Evolutionary conservation across 2,888 invertebrate genomes (phyloP).

Genomic region (Spilosoma lubricipeda): DNA sequence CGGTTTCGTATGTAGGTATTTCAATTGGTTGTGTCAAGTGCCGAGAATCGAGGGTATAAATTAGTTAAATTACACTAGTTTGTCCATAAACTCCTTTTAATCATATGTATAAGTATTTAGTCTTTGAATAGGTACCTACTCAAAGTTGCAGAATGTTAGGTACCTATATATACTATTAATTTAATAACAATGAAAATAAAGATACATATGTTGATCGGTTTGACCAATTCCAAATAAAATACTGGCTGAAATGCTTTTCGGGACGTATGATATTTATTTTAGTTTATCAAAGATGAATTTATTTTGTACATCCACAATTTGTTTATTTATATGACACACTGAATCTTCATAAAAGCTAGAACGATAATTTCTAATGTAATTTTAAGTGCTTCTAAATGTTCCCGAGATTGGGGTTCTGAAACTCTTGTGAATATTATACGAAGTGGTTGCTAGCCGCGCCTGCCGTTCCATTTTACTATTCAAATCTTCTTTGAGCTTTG

Average conservation of each 20-base stretch:
- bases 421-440: slow-evolving; percentile 61
- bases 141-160: no score
- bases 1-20: no score
- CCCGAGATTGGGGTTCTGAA: slow-evolving; percentile 60
- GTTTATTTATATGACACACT: slow-evolving; percentile 36
- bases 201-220: no score
- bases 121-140: no score
- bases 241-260: no score
- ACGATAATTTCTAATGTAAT: slow-evolving; percentile 57
- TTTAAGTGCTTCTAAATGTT: slow-evolving; percentile 60
- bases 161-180: no score
- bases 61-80: no score
- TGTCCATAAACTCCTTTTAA: neutral
- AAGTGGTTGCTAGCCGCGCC: slow-evolving; percentile 47
- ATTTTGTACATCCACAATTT: neutral
- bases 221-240: no score
- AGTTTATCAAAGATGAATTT: no score
- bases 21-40: no score
- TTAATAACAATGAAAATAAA: no score
- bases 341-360: slow-evolving; percentile 42
- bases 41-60: no score
- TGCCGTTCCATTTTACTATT: slow-evolving; percentile 28
- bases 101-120: neutral
- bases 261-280: neutral
- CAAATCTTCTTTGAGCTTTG: slow-evolving; percentile 24